Evolutionary conservation across 1,140 invertebrate genomes (phyloP).

Genomic region (Protaetia brevitarsis): DNA sequence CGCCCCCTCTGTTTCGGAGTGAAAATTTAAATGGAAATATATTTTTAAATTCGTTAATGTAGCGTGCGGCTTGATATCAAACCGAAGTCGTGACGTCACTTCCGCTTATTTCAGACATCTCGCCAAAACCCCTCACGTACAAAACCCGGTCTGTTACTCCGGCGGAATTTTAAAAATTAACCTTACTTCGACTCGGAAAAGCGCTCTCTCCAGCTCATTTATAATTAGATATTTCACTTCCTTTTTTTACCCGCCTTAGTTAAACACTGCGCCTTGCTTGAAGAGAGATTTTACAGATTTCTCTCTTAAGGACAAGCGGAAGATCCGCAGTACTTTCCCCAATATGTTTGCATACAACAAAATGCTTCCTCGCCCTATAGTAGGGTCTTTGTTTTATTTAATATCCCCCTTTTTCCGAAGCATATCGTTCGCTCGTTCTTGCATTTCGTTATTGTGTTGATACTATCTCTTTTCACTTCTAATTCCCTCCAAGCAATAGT

Average conservation of each 20-base stretch:
- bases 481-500: conserved; percentile 2
- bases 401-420: conserved; percentile 17
- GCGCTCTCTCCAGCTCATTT: conserved; percentile 7
- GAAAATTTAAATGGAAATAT: conserved; percentile 23
- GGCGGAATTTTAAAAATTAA: conserved; percentile 10
- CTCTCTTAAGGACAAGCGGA: background rate
- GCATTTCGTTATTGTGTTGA: background rate
- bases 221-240: conserved; percentile 21
- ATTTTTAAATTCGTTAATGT: conserved; percentile 27
- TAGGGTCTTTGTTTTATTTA: conserved; percentile 19
- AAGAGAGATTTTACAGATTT: background rate
- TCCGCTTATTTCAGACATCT: conserved; percentile 20
- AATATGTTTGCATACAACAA: conserved; percentile 4
- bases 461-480: background rate
- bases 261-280: background rate
- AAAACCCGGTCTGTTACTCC: background rate
- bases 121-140: conserved; percentile 14
- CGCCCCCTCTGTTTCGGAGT: background rate
- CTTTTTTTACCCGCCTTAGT: conserved; percentile 1
- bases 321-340: background rate
- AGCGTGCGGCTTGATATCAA: conserved; percentile 25
- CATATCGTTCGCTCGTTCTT: background rate
- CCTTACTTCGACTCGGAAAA: background rate
- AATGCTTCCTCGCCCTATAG: background rate
- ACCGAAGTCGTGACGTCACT: conserved; percentile 23